Base-by-base conservation (phyloP, 2,797 vertebrate genomes). In the Odontamblyopus lacepedii region DNA sequence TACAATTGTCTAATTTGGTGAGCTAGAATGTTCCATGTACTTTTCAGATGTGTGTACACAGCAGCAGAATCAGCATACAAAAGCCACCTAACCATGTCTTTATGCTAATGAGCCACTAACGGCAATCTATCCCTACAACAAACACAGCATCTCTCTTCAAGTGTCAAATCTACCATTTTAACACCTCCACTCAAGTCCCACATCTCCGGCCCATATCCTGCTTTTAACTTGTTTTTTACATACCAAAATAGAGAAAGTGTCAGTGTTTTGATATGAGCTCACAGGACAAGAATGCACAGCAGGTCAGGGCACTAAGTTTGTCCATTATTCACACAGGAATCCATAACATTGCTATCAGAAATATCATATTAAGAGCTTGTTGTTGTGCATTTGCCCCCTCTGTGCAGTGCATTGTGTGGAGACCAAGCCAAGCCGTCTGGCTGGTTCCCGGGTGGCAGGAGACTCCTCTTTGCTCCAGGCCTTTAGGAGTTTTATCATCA, bases 271-370 rank as follows among this genome's bases (percentile, higher is more conserved):
- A 56, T 15, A 26, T 71, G 23, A 78, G 61, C 72, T 56, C 38
- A 70, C 19, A 68, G 55, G 67, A 79, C 80, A 63, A 73, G 68
- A 88, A 85, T 85, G 81, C 73, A 44, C 55, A 50, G 63, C 84
- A 76, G 82, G 85, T 85, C 75, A 80, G 55, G 61, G 72, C 74
- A 56, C 73, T 9, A 63, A 71, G 75, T 70, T 84, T 77, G 83
- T 70, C 82, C 83, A 75, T 79, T 82, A 83, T 83, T 85, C 83
- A 79, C 62, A 16, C 57, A 70, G 88, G 90, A 90, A 91, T 88
- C 89, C 81, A 83, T 60, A 87, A 76, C 81, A 78, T 78, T 63
- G 81, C 75, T 85, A 87, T 88, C 87, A 82, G 74, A 79, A 61
- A 70, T 67, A 83, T 83, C 89, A 81, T 81, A 26, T 73, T 44